Percentiles rank a stretch among this genome's conserved stretches.
Evolutionary conservation across 2,113 vertebrate species (phyloP).

Genomic region (Merops nubicus): DNA sequence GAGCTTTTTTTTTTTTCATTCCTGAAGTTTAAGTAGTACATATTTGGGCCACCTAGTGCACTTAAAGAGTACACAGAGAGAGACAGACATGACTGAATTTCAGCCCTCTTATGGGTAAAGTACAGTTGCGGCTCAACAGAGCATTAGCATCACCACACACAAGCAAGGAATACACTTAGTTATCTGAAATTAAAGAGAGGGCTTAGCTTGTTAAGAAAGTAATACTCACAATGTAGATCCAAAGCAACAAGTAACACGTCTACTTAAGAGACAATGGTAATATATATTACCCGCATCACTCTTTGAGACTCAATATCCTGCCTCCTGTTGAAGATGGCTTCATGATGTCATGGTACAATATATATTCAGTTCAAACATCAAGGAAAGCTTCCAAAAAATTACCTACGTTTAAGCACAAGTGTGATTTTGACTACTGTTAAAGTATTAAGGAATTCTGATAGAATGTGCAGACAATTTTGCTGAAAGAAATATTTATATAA

Average conservation of each 20-base stretch:
- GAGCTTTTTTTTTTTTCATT: background rate
- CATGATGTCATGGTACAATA: background rate
- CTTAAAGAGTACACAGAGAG: background rate
- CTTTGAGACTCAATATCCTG: background rate
- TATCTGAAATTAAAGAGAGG: background rate
- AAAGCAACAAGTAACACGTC: background rate
- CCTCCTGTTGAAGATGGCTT: background rate
- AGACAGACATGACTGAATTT: background rate
- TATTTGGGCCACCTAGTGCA: background rate
- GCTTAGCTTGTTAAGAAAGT: background rate
- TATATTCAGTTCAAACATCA: background rate
- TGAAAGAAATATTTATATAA: background rate
- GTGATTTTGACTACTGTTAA: background rate
- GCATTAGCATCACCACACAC: background rate
- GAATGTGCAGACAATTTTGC: background rate
- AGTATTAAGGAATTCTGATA: background rate
- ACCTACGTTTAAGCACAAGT: background rate
- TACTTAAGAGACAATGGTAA: background rate
- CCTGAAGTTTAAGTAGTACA: background rate
- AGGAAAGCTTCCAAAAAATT: background rate
- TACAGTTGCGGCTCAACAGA: background rate
- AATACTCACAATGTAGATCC: background rate
- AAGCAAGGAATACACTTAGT: background rate
- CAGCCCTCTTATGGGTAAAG: background rate
- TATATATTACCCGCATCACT: background rate